These are phyloP conservation scores for Coregonus clupeaformis DNA, from an alignment of 2,113 vertebrate species.

Conservation along the genomic window DNA sequence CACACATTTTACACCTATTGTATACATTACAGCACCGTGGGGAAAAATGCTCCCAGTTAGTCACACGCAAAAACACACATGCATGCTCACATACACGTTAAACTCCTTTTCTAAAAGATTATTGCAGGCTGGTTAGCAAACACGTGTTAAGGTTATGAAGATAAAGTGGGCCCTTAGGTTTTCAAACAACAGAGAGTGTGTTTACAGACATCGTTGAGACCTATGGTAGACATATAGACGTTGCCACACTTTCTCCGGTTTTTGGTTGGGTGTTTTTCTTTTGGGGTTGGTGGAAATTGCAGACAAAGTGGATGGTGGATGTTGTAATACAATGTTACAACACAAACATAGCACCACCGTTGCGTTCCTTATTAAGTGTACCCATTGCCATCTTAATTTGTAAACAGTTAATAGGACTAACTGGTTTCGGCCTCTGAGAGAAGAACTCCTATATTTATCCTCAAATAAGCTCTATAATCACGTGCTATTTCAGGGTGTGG, in stretches of 20 bases:
- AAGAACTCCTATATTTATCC: constrained; percentile 68
- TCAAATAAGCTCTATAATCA: constrained; percentile 70
- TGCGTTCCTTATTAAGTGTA: constrained; percentile 23
- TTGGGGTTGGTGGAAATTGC: background rate
- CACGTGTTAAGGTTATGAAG: background rate
- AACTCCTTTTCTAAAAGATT: background rate
- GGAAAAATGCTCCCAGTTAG: too few relatives aligned
- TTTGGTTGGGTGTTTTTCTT: background rate
- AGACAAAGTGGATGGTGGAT: background rate
- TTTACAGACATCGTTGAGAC: background rate
- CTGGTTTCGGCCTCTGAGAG: constrained; percentile 32
- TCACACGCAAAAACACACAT: constrained; percentile 5
- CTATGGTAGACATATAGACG: background rate
- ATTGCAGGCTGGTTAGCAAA: background rate
- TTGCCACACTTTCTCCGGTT: background rate
- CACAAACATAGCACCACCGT: constrained; percentile 15
- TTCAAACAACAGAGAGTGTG: background rate
- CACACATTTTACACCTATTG: background rate
- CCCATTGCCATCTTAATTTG: constrained; percentile 15
- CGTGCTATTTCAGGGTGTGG: constrained; percentile 65
- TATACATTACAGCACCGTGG: too few relatives aligned
- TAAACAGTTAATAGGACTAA: constrained; percentile 6
- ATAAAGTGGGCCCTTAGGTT: background rate
- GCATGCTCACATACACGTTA: background rate
- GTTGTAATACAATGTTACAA: background rate